Conservation (phyloP, 2,113 vertebrate species). For the Campylomormyrus numenius region DNA sequence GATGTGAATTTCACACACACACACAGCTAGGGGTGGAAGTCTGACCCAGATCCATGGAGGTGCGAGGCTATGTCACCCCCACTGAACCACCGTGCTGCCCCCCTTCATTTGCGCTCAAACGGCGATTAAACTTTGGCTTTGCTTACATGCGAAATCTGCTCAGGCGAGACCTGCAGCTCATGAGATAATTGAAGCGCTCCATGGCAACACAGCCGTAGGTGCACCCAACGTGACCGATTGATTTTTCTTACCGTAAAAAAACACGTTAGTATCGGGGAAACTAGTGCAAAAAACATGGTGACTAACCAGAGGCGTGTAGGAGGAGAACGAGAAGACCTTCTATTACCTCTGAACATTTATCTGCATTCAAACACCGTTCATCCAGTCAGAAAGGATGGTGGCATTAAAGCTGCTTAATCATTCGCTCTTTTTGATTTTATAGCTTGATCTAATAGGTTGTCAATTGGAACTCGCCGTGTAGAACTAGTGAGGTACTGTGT, state of each 20-base stretch:
- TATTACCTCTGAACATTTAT: neutral
- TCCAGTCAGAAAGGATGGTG: neutral
- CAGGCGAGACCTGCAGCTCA: conserved; percentile 12
- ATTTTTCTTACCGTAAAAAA: conserved; percentile 9
- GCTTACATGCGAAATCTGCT: conserved; percentile 20
- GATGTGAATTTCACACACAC: neutral
- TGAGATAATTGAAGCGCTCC: neutral
- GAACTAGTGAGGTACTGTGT: neutral
- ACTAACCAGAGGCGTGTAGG: neutral
- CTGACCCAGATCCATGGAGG: neutral
- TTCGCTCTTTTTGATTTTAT: conserved; percentile 22
- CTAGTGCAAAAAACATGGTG: neutral
- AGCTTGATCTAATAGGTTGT: neutral
- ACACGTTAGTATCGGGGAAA: neutral
- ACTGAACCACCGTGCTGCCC: neutral
- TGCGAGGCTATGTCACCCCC: neutral
- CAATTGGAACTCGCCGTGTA: conserved; percentile 7
- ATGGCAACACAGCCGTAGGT: conserved; percentile 1
- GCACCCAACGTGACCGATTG: conserved; percentile 12
- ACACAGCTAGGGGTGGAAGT: neutral
- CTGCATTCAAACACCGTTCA: neutral
- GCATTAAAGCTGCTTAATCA: neutral
- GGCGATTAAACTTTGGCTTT: conserved; percentile 10
- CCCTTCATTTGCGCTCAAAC: neutral
- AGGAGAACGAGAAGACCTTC: neutral